phyloP scores from a whole-genome alignment of 2,797 vertebrate genomes.

The Mastacembelus armatus region DNA sequence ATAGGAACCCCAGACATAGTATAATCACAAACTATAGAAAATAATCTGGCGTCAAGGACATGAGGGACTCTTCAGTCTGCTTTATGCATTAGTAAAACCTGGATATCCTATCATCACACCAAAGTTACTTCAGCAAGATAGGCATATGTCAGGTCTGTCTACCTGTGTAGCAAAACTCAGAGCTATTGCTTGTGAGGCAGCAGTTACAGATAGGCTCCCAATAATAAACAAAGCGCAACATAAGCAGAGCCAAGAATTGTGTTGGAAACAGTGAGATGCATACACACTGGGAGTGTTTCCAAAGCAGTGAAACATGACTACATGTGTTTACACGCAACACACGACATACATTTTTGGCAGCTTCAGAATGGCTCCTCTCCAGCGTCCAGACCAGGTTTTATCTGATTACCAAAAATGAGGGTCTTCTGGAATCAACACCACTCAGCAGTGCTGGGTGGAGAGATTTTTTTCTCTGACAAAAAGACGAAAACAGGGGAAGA shows the following conservation, averaged over 20 bases:
- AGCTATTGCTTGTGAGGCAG: background rate
- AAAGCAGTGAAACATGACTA: conserved; percentile 66
- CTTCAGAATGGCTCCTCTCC: conserved; percentile 72
- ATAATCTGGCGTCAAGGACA: conserved; percentile 17
- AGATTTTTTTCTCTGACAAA: conserved; percentile 42
- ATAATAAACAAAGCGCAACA: conserved; percentile 23
- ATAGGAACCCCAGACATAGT: background rate
- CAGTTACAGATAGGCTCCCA: conserved; percentile 2
- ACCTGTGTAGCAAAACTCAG: background rate
- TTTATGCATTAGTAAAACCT: conserved; percentile 36
- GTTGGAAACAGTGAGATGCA: conserved; percentile 43
- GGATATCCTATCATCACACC: conserved; percentile 13
- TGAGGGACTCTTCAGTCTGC: conserved; percentile 5
- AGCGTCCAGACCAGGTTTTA: conserved; percentile 81
- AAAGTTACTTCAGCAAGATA: conserved; percentile 1
- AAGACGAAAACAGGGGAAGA: conserved; percentile 49
- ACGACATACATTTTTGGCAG: conserved; percentile 25
- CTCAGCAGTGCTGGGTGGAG: conserved; percentile 46
- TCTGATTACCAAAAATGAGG: conserved; percentile 69
- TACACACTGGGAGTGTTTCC: conserved; percentile 42
- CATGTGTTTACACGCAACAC: conserved; percentile 48
- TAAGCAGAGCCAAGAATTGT: conserved; percentile 2
- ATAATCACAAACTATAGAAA: background rate
- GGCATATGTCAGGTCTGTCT: background rate
- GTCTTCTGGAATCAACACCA: conserved; percentile 67